phyloP scores from a whole-genome alignment of 2,888 invertebrate species.

The Aelia acuminata region DNA sequence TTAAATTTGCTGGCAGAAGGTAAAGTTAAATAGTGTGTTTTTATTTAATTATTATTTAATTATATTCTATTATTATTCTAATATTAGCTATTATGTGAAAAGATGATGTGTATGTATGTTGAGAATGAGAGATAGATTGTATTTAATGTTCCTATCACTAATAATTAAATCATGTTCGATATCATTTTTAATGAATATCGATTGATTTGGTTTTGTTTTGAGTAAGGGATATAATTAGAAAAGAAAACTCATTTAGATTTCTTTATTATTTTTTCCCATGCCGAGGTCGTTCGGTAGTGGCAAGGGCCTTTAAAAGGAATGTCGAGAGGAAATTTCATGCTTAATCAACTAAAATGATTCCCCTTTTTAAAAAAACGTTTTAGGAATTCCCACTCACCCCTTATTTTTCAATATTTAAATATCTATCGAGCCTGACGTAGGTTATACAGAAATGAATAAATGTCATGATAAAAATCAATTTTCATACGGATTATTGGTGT shows the following conservation, averaged over 20 bases:
- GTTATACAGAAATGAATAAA: no score
- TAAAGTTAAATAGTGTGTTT: no score
- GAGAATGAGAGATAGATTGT: no score
- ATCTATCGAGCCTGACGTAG: background rate
- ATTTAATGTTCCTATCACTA: background rate
- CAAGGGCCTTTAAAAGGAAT: background rate
- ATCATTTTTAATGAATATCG: background rate
- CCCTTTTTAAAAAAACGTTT: background rate
- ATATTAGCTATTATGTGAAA: no score
- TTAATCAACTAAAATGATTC: background rate
- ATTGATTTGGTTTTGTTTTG: background rate
- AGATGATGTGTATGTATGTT: no score
- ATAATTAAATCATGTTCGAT: background rate
- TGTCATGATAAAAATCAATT: no score
- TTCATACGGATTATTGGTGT: no score
- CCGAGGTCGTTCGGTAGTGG: background rate
- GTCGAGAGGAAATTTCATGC: conserved; percentile 17
- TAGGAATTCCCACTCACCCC: background rate
- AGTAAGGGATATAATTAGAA: background rate
- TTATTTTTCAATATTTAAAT: background rate
- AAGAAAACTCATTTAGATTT: background rate
- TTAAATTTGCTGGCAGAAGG: no score
- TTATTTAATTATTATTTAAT: no score
- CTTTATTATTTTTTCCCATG: background rate
- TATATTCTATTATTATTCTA: no score